A percentile compares a stretch with the other conserved stretches of the same genome.
phyloP scores from a whole-genome alignment of 2,888 invertebrate species.

The Lysandra bellargus region DNA sequence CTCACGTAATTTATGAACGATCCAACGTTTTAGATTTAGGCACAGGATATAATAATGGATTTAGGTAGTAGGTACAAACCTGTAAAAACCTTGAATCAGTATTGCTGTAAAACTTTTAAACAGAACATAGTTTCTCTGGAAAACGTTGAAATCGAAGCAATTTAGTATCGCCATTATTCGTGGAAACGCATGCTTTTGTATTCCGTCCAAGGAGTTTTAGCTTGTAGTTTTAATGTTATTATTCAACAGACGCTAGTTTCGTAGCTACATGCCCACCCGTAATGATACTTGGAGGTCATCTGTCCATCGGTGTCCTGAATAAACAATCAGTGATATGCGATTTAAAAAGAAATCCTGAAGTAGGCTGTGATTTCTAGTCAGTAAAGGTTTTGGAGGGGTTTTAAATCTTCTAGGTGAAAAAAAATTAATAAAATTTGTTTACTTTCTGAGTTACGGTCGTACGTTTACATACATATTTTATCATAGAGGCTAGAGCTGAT shows the following conservation, averaged over 20 bases:
- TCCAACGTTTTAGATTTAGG: too few species aligned
- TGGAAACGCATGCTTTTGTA: background rate
- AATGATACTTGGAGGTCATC: slow-evolving; percentile 50
- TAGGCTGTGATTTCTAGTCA: background rate
- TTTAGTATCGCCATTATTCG: background rate
- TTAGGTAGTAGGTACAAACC: too few species aligned
- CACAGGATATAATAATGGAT: too few species aligned
- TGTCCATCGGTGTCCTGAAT: slow-evolving; percentile 52
- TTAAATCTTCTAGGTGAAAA: too few species aligned
- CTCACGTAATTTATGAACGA: too few species aligned
- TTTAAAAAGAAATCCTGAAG: background rate
- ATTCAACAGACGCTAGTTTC: slow-evolving; percentile 49
- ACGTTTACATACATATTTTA: slow-evolving; percentile 21
- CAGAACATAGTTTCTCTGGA: background rate
- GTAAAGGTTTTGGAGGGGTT: too few species aligned
- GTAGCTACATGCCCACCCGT: slow-evolving; percentile 44
- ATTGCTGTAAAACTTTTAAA: too few species aligned
- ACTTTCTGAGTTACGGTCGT: too few species aligned
- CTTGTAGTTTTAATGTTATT: slow-evolving; percentile 45
- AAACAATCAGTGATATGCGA: slow-evolving; percentile 48
- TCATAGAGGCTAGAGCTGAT: slow-evolving; percentile 33
- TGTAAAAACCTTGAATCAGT: too few species aligned
- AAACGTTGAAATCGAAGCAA: background rate
- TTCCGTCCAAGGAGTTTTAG: slow-evolving; percentile 35
- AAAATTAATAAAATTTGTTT: too few species aligned